Base-by-base conservation (phyloP, 64 coral and sea anemone genomes). In the Anthopleura sola region DNA sequence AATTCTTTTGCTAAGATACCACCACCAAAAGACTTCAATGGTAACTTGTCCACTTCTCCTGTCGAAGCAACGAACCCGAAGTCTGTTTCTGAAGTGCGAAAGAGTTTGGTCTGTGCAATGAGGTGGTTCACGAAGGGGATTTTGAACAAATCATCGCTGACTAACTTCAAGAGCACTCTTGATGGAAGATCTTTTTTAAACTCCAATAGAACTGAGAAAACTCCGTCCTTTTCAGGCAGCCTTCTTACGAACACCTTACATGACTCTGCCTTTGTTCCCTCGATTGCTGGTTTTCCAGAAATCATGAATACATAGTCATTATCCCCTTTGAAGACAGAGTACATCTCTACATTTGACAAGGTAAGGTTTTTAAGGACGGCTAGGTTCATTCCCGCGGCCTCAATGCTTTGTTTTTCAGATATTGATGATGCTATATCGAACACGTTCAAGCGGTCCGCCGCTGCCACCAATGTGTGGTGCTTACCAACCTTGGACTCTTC, bases 11-110 rank as follows among this genome's bases (percentile, higher is more conserved):
- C 81, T 19, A 99, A 75, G 55, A 95, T 95, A 3, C 97, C 97
- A 24, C 85, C 90, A 9, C 97, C 93, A 38, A 99, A 99, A 1
- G 93, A 94, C 31, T 87, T 95, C n/a, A 99, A 60, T 3, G 87
- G 92, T 13, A 99, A 85, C 40, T 95, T 92, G 47, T 99, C 92
- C 5, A 99, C 91, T 31, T 88, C 93, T 47, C 83, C 97, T 38
- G 97, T 95, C 0, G 97, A 99, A 33, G 97, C 97, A 50, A 94
- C 97, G 75, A 99, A 99, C 54, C 97, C 97, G 46, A 99, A 99
- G 10, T 92, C 86, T 13, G 92, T 94, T 23, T 91, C 66, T 16
- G 84, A 82, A 53, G 90, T 89, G 48, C 92, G 88, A 11, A 93
- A 98, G 24, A 98, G 84, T 62, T 84, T 71, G 0, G 92, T 94